phyloP scores from a whole-genome alignment of 2,113 vertebrate genomes.

The Muntiacus muntjak region DNA sequence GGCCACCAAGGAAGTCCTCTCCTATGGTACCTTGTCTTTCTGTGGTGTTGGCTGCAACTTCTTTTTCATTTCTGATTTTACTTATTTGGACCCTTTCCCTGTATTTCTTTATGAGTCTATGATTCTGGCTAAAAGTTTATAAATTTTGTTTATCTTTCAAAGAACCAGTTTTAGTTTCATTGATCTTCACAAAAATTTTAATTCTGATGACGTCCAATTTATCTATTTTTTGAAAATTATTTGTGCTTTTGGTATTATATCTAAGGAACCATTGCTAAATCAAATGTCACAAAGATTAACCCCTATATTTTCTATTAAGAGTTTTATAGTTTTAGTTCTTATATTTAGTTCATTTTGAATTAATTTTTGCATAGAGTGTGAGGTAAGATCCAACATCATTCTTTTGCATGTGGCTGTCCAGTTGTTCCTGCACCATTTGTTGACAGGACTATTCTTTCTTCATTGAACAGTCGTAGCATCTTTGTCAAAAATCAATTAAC shows the following conservation, averaged over 20 bases:
- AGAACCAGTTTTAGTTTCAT: background rate
- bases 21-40: background rate
- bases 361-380: background rate
- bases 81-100: background rate
- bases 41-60: background rate
- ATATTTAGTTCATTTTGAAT: background rate
- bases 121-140: background rate
- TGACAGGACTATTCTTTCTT: background rate
- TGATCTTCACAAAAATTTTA: background rate
- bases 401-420: background rate
- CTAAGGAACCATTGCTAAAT: background rate
- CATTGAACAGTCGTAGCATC: background rate
- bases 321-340: background rate
- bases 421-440: background rate
- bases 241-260: background rate
- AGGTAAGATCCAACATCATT: background rate
- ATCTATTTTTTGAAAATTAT: background rate
- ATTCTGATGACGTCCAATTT: background rate
- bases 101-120: background rate
- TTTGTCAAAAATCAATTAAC: background rate
- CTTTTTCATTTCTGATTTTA: background rate
- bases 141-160: background rate
- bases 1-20: background rate
- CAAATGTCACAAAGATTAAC: background rate
- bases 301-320: background rate